Conservation (phyloP, 1,140 invertebrate species). For the Sinella curviseta region DNA sequence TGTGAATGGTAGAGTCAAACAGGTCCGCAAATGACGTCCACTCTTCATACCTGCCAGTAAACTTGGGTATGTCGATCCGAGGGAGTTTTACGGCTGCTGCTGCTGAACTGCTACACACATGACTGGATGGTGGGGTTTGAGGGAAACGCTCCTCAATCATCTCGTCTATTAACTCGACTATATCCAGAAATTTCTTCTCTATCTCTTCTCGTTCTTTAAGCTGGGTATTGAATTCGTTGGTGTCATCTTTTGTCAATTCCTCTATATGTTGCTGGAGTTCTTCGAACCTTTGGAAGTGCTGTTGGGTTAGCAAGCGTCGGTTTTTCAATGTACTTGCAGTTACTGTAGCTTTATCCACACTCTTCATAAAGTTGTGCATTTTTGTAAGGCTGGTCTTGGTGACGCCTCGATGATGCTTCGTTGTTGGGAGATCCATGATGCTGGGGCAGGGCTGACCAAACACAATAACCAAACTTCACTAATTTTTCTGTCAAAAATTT, state of each 20-base stretch:
- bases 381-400: neutral
- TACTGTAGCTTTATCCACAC: too few relatives aligned
- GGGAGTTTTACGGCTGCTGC: slow-evolving; percentile 18
- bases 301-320: neutral
- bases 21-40: slow-evolving; percentile 38
- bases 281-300: neutral
- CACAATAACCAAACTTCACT: too few relatives aligned
- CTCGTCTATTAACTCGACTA: neutral
- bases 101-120: too few relatives aligned
- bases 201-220: neutral
- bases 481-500: too few relatives aligned
- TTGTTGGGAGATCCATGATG: neutral
- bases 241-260: neutral
- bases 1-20: slow-evolving; percentile 27
- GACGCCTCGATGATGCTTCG: neutral
- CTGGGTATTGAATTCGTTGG: neutral
- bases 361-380: too few relatives aligned
- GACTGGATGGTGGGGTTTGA: neutral
- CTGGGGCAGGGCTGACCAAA: too few relatives aligned
- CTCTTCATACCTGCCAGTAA: slow-evolving; percentile 18
- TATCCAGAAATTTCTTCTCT: neutral
- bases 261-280: neutral
- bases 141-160: neutral
- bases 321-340: neutral
- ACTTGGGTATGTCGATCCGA: slow-evolving; percentile 22